Evolutionary conservation across 2,888 invertebrate species (phyloP), one percentile per base, ranked within the genome.

Genomic region (Erebia aethiops): DNA sequence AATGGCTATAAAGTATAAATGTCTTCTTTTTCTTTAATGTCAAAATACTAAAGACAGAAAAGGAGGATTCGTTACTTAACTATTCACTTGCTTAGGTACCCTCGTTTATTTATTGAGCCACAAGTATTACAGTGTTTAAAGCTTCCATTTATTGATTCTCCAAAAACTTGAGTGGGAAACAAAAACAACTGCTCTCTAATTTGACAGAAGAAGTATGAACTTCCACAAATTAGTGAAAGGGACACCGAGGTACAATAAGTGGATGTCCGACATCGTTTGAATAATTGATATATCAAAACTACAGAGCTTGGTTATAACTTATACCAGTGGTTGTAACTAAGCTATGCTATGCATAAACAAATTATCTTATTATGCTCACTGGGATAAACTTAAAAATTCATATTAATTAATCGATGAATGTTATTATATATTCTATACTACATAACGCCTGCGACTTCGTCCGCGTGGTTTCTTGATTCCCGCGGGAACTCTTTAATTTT

Each of bases 221-320:
- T 66, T 65, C 65, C 56, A 64, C 69, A 64, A 71, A 71, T 71
- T 52, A 63, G 63, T 65, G 61, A 70, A 74, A 70, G 65, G 35
- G 61, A 52, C 69, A 67, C 56, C 14, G 64, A 69, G 58, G 64
- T 63, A 71, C 70, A 73, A 71, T 71, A 43, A 49, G 46, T 18
- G 21, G 69, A 69, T 69, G 61, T 70, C 70, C 64, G 64, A 56
- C 70, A 72, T 41, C 54, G 51, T 67, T 51, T 71, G 74, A 73
- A 74, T 71, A 70, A 68, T 70, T 70, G 65, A 74, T 64, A 74
- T 64, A 60, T 56, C 21, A 52, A 58, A 69, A 43, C 52, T 66
- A 71, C 67, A 35, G 52, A 54, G 56, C 66, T 41, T 10, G 7
- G 41, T 41, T 0, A 13, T 58, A 7, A 1, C 35, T 7, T 35